These are phyloP conservation scores for Sussaba pulchella DNA, from an alignment of 2,888 invertebrate genomes.

Conservation along the genomic window DNA sequence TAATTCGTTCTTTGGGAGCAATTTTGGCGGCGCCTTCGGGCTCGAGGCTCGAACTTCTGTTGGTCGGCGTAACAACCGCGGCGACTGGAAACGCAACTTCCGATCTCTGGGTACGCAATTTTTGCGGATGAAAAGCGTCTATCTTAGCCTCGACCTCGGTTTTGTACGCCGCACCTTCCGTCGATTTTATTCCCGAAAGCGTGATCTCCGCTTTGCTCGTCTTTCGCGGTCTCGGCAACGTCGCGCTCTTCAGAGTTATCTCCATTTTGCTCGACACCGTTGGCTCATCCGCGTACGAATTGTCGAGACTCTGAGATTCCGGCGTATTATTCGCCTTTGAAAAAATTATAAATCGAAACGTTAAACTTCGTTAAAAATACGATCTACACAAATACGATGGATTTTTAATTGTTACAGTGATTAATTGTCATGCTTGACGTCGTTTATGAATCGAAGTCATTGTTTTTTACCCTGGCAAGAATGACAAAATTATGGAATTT, in stretches of 20 bases:
- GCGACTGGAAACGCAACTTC: conserved; percentile 87
- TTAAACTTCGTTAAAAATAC: too few relatives aligned
- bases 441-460: too few relatives aligned
- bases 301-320: conserved; percentile 68
- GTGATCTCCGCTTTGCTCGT: conserved; percentile 88
- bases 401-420: too few relatives aligned
- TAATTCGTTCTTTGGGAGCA: conserved; percentile 87
- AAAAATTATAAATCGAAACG: conserved; percentile 10
- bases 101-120: conserved; percentile 85
- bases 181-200: conserved; percentile 84
- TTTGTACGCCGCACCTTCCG: conserved; percentile 77
- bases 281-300: conserved; percentile 74
- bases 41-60: conserved; percentile 86
- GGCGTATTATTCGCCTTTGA: conserved; percentile 71
- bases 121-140: conserved; percentile 81
- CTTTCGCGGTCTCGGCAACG: conserved; percentile 87
- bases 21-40: conserved; percentile 82
- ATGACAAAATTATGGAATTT: too few relatives aligned
- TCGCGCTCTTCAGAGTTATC: conserved; percentile 89
- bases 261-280: conserved; percentile 88
- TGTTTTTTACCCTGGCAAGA: too few relatives aligned
- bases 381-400: too few relatives aligned
- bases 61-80: conserved; percentile 81
- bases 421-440: too few relatives aligned
- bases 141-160: conserved; percentile 81